Evolutionary conservation across 1,140 invertebrate genomes (phyloP).

Genomic region (Eufriesea mexicana): DNA sequence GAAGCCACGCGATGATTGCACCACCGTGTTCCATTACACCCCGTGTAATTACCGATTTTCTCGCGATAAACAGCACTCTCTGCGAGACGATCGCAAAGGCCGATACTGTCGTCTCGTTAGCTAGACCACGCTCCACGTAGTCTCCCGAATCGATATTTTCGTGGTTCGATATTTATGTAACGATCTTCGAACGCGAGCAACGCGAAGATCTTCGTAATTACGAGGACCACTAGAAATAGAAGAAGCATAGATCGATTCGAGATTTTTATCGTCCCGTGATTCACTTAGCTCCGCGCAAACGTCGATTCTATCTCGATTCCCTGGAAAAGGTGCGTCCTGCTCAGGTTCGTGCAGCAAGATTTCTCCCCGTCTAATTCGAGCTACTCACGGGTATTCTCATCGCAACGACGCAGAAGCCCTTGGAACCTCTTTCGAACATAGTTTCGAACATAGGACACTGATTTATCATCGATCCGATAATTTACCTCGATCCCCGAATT

Average conservation of each 20-base stretch:
- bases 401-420: background rate
- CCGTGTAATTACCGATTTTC: too few species aligned
- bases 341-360: background rate
- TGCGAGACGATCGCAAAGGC: too few species aligned
- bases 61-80: too few species aligned
- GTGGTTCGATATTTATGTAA: too few species aligned
- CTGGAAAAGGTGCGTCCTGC: background rate
- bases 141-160: too few species aligned
- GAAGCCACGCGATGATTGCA: too few species aligned
- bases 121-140: too few species aligned
- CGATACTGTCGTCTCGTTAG: too few species aligned
- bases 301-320: background rate
- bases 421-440: background rate
- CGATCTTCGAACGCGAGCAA: too few species aligned
- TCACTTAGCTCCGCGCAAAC: background rate
- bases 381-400: background rate
- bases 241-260: background rate
- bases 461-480: too few species aligned
- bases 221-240: background rate
- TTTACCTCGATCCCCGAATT: background rate
- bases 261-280: background rate
- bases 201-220: background rate
- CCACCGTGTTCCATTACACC: too few species aligned
- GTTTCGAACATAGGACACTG: too few species aligned
- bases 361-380: slow-evolving; percentile 2